phyloP scores from a whole-genome alignment of 1,140 invertebrate genomes.

The Drosophila grimshawi region DNA sequence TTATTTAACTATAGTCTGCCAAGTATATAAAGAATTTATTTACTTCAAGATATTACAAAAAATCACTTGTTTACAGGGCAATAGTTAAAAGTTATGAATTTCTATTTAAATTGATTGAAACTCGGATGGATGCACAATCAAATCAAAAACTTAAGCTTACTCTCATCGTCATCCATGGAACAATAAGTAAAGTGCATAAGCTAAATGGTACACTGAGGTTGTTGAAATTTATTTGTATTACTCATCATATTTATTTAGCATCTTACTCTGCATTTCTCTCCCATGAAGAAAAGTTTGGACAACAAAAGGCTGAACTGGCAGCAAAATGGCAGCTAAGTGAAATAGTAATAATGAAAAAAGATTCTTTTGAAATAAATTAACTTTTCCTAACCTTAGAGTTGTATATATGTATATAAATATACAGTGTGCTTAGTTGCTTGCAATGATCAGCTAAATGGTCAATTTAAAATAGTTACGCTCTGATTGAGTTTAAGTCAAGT shows the following conservation, averaged over 20 bases:
- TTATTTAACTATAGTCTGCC: neutral
- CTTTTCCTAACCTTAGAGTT: neutral
- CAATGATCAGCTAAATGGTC: conserved; percentile 17
- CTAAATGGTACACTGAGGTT: neutral
- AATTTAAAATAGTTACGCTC: conserved; percentile 25
- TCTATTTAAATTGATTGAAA: too few relatives aligned
- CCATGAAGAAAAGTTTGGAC: too few relatives aligned
- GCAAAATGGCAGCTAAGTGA: neutral
- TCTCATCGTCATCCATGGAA: neutral
- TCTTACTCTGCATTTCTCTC: too few relatives aligned
- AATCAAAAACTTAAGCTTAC: neutral
- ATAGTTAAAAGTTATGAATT: too few relatives aligned
- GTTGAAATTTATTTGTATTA: neutral
- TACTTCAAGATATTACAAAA: neutral
- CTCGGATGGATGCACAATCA: too few relatives aligned
- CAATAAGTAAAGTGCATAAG: neutral
- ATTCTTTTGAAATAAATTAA: conserved; percentile 22
- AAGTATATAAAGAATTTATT: neutral
- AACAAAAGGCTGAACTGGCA: neutral
- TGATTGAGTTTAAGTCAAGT: neutral
- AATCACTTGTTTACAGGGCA: neutral
- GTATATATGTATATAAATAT: neutral
- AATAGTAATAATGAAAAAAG: neutral
- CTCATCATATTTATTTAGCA: too few relatives aligned
- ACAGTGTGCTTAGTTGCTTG: neutral